Conservation (phyloP, 53 echinoderm and acorn worm genomes). For the Antedon mediterranea region DNA sequence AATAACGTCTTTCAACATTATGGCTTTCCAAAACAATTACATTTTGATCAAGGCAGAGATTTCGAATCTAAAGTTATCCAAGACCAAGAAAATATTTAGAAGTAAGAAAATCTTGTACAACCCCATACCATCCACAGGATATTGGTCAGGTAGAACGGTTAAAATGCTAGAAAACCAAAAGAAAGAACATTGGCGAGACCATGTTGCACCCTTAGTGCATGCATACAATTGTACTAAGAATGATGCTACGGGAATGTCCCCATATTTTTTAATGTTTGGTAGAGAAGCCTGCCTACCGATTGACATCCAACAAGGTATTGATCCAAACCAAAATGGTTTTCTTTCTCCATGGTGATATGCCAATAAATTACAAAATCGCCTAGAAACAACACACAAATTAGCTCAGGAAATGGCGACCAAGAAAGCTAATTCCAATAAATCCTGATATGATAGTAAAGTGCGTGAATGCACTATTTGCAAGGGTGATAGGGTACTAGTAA, state of each 20-base stretch:
- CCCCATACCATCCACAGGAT: constrained; percentile 45
- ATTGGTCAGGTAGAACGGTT: constrained; percentile 43
- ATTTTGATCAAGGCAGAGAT: constrained; percentile 27
- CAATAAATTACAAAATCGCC: constrained; percentile 1
- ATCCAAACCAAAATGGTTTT: background rate
- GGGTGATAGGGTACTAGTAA: constrained; percentile 26
- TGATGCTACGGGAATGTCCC: constrained; percentile 36
- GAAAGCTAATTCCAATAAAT: constrained; percentile 9
- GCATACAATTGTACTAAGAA: constrained; percentile 42
- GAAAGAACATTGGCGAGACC: constrained; percentile 30
- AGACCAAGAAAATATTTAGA: constrained; percentile 29
- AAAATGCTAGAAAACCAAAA: constrained; percentile 48
- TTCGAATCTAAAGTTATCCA: constrained; percentile 33
- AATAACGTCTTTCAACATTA: constrained; percentile 39
- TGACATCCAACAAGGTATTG: constrained; percentile 28
- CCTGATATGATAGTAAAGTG: too few species aligned
- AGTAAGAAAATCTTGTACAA: constrained; percentile 28
- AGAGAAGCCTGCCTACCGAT: constrained; percentile 35
- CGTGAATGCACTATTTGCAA: constrained; percentile 6
- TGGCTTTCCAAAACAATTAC: constrained; percentile 23
- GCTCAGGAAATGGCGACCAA: constrained; percentile 18
- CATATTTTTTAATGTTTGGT: constrained; percentile 48
- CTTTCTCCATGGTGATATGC: constrained; percentile 13
- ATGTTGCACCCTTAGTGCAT: constrained; percentile 31
- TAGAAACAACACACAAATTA: constrained; percentile 22